Conservation (phyloP, 2,888 invertebrate species). For the Sarcophaga carnaria region DNA sequence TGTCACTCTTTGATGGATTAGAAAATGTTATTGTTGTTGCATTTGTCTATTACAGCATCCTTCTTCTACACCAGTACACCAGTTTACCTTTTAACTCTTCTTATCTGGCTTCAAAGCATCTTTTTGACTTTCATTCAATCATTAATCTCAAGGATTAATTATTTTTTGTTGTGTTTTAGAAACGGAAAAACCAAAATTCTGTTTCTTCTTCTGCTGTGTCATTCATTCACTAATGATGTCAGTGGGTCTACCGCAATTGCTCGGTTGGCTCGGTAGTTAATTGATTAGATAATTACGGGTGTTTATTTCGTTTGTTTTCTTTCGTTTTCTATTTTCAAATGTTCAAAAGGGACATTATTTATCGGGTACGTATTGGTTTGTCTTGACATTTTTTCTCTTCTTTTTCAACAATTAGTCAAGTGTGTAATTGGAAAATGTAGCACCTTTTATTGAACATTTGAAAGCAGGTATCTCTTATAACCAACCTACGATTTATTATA, state of each 20-base stretch:
- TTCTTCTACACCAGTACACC: constrained; percentile 3
- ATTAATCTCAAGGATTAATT: constrained; percentile 69
- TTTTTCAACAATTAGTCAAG: constrained; percentile 46
- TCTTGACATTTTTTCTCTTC: constrained; percentile 7
- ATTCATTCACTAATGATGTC: constrained; percentile 57
- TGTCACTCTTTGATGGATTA: constrained; percentile 67
- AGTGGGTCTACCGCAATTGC: constrained; percentile 65
- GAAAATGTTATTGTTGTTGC: constrained; percentile 28
- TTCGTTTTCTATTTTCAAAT: background rate
- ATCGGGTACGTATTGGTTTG: constrained; percentile 1
- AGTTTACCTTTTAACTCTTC: background rate
- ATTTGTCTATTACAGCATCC: constrained; percentile 42
- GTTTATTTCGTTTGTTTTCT: constrained; percentile 19
- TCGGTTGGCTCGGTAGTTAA: constrained; percentile 65
- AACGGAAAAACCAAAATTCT: constrained; percentile 38
- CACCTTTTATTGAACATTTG: constrained; percentile 31
- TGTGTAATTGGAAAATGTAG: constrained; percentile 22
- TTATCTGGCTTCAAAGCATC: constrained; percentile 49
- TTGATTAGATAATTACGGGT: constrained; percentile 65
- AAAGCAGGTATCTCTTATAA: constrained; percentile 10
- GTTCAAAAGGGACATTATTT: constrained; percentile 32
- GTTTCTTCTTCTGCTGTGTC: constrained; percentile 18
- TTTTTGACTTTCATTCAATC: constrained; percentile 50
- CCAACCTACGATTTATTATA: too few relatives aligned
- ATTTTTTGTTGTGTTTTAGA: constrained; percentile 41